These are phyloP conservation scores for Onthophagus taurus DNA, from an alignment of 1,140 invertebrate species.

Conservation along the genomic window DNA sequence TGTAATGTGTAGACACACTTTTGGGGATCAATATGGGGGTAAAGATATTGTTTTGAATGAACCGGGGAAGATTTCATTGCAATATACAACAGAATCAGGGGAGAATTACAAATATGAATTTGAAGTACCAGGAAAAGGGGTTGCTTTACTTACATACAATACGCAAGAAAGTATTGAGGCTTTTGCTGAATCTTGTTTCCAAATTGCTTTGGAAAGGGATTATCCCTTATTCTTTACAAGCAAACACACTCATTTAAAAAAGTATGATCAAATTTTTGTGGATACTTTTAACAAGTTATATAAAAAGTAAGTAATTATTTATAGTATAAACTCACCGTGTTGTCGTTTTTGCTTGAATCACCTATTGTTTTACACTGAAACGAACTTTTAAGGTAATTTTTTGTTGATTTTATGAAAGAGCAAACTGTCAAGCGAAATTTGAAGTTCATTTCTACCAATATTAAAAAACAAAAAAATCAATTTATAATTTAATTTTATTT, in stretches of 20 bases:
- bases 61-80: conserved; percentile 5
- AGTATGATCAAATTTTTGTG: conserved; percentile 62
- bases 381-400: no score
- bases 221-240: conserved; percentile 59
- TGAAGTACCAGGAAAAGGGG: conserved; percentile 44
- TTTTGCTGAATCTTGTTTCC: conserved; percentile 56
- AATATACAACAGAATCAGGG: conserved; percentile 6
- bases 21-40: conserved; percentile 70
- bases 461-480: no score
- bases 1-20: conserved; percentile 65
- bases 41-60: conserved; percentile 43
- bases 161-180: conserved; percentile 55
- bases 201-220: conserved; percentile 49
- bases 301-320: conserved; percentile 39
- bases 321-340: no score
- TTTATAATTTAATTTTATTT: no score
- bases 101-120: conserved; percentile 48
- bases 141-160: conserved; percentile 62
- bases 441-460: no score
- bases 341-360: no score
- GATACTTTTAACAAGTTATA: conserved; percentile 64
- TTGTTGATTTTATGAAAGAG: no score
- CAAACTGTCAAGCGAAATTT: no score
- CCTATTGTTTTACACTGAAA: no score
- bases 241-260: conserved; percentile 65